Evolutionary conservation across 2,797 vertebrate genomes (phyloP).

Genomic region (Pipistrellus pipistrellus): DNA sequence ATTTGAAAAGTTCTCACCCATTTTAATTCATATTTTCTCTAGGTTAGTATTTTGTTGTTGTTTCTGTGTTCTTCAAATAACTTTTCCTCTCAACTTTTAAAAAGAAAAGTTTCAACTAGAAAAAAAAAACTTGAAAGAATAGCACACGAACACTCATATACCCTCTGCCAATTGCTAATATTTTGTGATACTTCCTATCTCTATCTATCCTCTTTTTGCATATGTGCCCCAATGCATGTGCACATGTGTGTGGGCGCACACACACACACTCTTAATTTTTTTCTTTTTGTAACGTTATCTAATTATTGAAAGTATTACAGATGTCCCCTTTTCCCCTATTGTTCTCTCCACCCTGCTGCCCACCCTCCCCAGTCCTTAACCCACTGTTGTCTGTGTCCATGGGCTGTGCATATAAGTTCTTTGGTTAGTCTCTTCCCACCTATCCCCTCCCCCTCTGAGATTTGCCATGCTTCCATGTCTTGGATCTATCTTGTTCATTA

Average conservation of each 20-base stretch:
- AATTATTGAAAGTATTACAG: too few relatives aligned
- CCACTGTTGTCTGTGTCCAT: too few relatives aligned
- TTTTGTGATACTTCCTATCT: not conserved
- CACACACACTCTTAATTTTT: not conserved
- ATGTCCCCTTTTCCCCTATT: too few relatives aligned
- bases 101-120: slow-evolving; percentile 6
- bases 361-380: too few relatives aligned
- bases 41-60: not conserved
- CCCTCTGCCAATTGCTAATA: not conserved
- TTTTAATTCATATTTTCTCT: slow-evolving; percentile 41
- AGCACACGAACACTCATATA: not conserved
- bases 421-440: too few relatives aligned
- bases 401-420: too few relatives aligned
- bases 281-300: not conserved
- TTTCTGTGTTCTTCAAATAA: not conserved
- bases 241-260: not conserved
- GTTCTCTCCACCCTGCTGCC: too few relatives aligned
- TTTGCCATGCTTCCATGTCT: too few relatives aligned
- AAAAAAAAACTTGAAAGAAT: not conserved
- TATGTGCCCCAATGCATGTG: too few relatives aligned
- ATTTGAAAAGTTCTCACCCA: not conserved
- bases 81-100: not conserved
- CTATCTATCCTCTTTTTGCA: not conserved
- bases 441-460: too few relatives aligned
- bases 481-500: too few relatives aligned